A percentile compares a stretch with the other conserved stretches of the same genome.
phyloP scores from a whole-genome alignment of 2,888 invertebrate species.

The Plagodis pulveraria region DNA sequence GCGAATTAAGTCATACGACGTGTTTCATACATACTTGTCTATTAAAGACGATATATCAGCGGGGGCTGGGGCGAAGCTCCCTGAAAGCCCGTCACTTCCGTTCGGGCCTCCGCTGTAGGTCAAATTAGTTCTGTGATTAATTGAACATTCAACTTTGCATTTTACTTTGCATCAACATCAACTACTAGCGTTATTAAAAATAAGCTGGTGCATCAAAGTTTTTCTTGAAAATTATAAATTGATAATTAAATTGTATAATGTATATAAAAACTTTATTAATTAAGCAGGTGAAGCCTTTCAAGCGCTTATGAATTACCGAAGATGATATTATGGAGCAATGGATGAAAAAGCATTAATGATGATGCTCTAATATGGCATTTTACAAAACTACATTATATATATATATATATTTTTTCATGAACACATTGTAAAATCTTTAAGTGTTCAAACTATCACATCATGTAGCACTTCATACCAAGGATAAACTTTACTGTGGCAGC shows the following conservation, averaged over 20 bases:
- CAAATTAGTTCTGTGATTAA: constrained; percentile 8
- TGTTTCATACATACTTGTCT: constrained; percentile 67
- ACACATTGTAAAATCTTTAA: too few relatives aligned
- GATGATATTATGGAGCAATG: constrained; percentile 8
- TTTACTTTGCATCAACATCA: background rate
- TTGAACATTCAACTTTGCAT: constrained; percentile 10
- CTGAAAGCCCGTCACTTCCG: constrained; percentile 73
- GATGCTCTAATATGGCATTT: background rate
- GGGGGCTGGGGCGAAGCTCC: constrained; percentile 72
- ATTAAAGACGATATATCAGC: constrained; percentile 81
- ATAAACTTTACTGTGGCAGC: too few relatives aligned
- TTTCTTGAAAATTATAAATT: too few relatives aligned
- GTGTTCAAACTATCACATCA: too few relatives aligned
- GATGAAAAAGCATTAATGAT: background rate
- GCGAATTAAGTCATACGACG: too few relatives aligned
- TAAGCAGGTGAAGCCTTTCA: constrained; percentile 37
- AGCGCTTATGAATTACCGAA: constrained; percentile 21
- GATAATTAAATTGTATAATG: background rate
- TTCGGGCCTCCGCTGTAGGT: constrained; percentile 69
- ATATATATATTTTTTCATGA: too few relatives aligned
- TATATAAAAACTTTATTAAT: background rate
- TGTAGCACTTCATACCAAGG: too few relatives aligned
- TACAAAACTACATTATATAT: background rate
- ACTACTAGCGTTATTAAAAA: constrained; percentile 3
- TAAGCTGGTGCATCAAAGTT: background rate